Evolutionary conservation across 2,113 vertebrate genomes (phyloP).

Genomic region (Apteryx owenii): DNA sequence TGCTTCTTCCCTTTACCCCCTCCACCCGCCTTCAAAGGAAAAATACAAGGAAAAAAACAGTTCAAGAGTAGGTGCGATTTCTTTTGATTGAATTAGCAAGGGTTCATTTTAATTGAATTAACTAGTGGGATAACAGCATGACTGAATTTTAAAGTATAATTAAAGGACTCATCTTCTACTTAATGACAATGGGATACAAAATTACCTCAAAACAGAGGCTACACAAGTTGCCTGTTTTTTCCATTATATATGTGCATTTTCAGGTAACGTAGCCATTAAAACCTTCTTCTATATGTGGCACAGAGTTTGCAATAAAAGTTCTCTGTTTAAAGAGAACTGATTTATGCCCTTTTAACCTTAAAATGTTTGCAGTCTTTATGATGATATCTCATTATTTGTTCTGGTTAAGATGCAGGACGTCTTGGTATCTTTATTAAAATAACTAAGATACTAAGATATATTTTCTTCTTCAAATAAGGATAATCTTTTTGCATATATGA

Average conservation of each 20-base stretch:
- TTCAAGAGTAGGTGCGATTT: constrained; percentile 54
- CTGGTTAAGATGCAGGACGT: background rate
- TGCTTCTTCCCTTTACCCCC: background rate
- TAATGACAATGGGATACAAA: constrained; percentile 36
- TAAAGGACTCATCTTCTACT: constrained; percentile 42
- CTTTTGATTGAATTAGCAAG: constrained; percentile 70
- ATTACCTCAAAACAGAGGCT: constrained; percentile 41
- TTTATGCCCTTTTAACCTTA: background rate
- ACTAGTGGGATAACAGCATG: constrained; percentile 57
- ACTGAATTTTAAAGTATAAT: constrained; percentile 49
- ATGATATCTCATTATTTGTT: background rate
- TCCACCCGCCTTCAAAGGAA: background rate
- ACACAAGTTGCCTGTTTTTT: background rate
- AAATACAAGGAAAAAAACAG: constrained; percentile 18
- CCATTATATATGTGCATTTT: background rate
- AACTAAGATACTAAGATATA: background rate
- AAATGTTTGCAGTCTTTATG: background rate
- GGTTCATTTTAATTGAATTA: constrained; percentile 67
- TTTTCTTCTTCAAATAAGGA: background rate
- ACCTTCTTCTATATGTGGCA: background rate
- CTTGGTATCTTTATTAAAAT: background rate
- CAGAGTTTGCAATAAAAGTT: background rate
- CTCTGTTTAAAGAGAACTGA: background rate
- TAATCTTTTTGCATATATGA: background rate
- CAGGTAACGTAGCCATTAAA: constrained; percentile 38